phyloP scores from a whole-genome alignment of 2,797 vertebrate species.

The Geotrypetes seraphini region DNA sequence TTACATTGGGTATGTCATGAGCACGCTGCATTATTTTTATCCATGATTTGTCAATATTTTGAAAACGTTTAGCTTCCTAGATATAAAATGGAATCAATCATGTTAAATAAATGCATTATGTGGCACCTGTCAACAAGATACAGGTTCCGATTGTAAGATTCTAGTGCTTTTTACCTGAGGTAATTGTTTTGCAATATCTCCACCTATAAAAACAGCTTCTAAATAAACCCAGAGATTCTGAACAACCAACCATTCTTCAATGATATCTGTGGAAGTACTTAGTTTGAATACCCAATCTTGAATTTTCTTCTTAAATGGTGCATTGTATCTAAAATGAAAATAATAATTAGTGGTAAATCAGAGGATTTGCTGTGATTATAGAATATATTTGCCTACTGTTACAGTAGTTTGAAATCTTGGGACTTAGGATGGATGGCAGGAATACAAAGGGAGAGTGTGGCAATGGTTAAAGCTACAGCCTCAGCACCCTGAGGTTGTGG shows the following conservation, averaged over 20 bases:
- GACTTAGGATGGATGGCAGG: too few relatives aligned
- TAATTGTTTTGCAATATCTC: slow-evolving; percentile 59
- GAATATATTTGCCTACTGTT: too few relatives aligned
- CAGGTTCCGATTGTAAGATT: too few relatives aligned
- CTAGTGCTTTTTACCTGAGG: slow-evolving; percentile 45
- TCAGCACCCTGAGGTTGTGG: too few relatives aligned
- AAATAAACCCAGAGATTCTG: slow-evolving; percentile 65
- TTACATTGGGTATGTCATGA: slow-evolving; percentile 50
- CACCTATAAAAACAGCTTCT: slow-evolving; percentile 61
- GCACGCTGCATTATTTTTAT: slow-evolving; percentile 61
- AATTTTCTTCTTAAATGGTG: slow-evolving; percentile 56
- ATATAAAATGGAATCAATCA: neutral
- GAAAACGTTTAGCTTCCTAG: slow-evolving; percentile 62
- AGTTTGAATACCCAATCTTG: slow-evolving; percentile 56
- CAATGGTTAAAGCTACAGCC: too few relatives aligned
- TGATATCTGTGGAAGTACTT: slow-evolving; percentile 49
- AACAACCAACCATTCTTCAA: slow-evolving; percentile 60
- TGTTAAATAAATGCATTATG: neutral
- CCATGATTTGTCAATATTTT: slow-evolving; percentile 63
- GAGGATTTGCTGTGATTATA: too few relatives aligned
- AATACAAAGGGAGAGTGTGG: too few relatives aligned
- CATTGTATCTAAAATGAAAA: slow-evolving; percentile 46
- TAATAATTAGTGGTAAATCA: too few relatives aligned
- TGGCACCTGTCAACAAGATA: neutral
- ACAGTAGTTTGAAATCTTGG: too few relatives aligned